Base-by-base conservation (phyloP, 1,140 invertebrate species). In the Nephotettix cincticeps region DNA sequence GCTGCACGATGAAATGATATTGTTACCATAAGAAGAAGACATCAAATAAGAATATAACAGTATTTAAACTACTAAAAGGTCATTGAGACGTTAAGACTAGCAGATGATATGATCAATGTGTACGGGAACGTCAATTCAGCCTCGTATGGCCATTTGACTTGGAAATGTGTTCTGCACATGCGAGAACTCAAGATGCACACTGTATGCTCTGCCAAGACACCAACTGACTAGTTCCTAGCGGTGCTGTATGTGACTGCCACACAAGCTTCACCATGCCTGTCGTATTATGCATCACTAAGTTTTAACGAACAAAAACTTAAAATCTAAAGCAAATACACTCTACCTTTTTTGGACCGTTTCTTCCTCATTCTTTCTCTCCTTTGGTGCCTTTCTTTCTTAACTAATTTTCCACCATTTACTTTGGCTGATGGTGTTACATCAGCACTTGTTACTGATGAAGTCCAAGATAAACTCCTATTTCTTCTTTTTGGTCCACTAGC, bases 381-480 rank as follows among this genome's bases (percentile, higher is more conserved):
- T 13, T 40, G 58, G 13, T 40, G 28, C 23, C 58, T 64, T 9
- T 70, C 69, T 1, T 25, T 40, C 63, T 63, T 70, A 19, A 58
- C 61, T 30, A 58, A 17, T 30, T 32, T 43, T 47, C 45, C 63
- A 25, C 69, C 69, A 70, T 70, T 70, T 19, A 70, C 29, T 65
- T 51, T 70, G 0, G 54, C 25, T 27, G 25, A 32, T 11, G 32
- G 32, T 1, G 21, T 70, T 3, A 45, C 23, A 6, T 67, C 64
- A 17, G 64, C 27, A 27, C 64, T 67, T 2, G n/a, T 23, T 27
- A 67, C 64, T 19, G 64, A 67, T 9, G 58, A 63, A 32, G 54
- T 70, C 69, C 69, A 70, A 27, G 69, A 70, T 23, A 61, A 27
- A 65, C 69, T 70, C n/a, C 69, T 36, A 27, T 70, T 70, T 58